Base-by-base conservation (phyloP, 2,797 vertebrate genomes). In the Echeneis naucrates region DNA sequence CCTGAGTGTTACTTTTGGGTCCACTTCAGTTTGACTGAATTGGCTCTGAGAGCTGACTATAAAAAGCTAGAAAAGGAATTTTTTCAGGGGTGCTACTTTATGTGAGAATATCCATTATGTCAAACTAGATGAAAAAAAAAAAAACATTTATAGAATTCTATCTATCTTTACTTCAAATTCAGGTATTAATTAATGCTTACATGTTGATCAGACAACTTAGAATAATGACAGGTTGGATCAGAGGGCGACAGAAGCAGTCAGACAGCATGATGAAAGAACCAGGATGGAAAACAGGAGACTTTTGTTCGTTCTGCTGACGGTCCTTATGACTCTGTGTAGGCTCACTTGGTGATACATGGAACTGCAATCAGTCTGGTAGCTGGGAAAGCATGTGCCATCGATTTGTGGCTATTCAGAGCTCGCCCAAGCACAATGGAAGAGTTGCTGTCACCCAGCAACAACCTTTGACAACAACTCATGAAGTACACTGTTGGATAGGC, bases 361-460 rank as follows among this genome's bases (percentile, higher is more conserved):
- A n/a, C 67, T 68, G 70, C 61, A 88, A 88, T 87, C 72, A 81
- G 61, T 56, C 48, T 72, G 72, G 68, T 71, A 79, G 74, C 80
- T 78, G 64, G 66, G 57, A 76, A 72, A 84, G 78, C 68, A 72
- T 76, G 70, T 52, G 55, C 58, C 62, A 66, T 73, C 82, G 89
- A 91, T 91, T 89, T 88, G 82, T 47, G 59, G 69, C 83, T 77
- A 64, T 85, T 91, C 75, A 72, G 80, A 77, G 78, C 85, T 79
- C 64, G 69, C 67, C 82, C 50, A 69, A 76, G 77, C 67, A 68
- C 59, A 42, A 64, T 26, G 19, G 58, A 72, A 75, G 72, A 68
- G 53, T 59, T 69, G 44, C 62, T 58, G 76, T 89, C 77, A 81
- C 74, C 77, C 71, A 62, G 88, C 83, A 89, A 82, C 87, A 80